These are phyloP conservation scores for Cercopithecus diana DNA, from an alignment of 2,797 vertebrate genomes.

Conservation along the genomic window DNA sequence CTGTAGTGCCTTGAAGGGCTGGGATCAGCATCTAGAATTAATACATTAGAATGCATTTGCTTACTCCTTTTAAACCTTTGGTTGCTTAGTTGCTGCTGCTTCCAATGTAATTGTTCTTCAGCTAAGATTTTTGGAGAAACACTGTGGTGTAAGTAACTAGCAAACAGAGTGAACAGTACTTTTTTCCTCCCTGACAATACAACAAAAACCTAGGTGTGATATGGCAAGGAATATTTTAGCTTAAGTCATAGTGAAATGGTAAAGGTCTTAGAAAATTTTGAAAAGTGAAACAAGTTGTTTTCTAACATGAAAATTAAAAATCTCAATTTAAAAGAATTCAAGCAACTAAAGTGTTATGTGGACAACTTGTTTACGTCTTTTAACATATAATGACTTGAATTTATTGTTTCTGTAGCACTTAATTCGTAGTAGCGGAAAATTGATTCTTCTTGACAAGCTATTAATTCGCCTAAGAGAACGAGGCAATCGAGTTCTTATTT, in stretches of 20 bases:
- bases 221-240: background rate
- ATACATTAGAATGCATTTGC: background rate
- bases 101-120: background rate
- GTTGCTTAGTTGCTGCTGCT: background rate
- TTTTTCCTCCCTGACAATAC: background rate
- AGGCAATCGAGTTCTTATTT: conserved; percentile 97
- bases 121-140: conserved; percentile 45
- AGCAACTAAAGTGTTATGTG: background rate
- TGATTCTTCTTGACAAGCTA: conserved; percentile 97
- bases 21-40: background rate
- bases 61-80: background rate
- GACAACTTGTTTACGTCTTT: background rate
- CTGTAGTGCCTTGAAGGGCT: background rate
- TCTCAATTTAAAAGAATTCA: background rate
- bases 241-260: background rate
- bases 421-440: conserved; percentile 97
- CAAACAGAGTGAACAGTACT: background rate
- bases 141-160: background rate
- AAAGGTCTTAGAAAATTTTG: background rate
- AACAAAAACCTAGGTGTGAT: background rate
- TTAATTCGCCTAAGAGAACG: conserved; percentile 95
- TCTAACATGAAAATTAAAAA: background rate
- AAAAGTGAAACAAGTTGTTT: background rate
- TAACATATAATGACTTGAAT: conserved; percentile 22
- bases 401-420: conserved; percentile 89